These are phyloP conservation scores for Setophaga kirtlandii DNA, from an alignment of 2,113 vertebrate genomes.

Conservation along the genomic window DNA sequence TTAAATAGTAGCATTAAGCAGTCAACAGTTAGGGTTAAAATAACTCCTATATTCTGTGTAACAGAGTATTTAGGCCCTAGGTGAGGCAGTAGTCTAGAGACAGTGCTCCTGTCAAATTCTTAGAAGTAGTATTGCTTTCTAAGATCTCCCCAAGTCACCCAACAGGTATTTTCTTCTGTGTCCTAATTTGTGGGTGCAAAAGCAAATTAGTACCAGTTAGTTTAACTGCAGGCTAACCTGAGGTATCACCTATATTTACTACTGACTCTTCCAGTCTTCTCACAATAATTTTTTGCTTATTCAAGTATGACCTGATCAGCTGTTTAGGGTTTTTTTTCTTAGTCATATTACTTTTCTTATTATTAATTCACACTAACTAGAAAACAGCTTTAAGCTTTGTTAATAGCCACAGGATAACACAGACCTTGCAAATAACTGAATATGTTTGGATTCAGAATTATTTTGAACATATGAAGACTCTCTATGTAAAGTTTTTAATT, in stretches of 20 bases:
- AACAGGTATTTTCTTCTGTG: rapidly evolving
- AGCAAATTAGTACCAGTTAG: background rate
- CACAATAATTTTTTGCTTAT: background rate
- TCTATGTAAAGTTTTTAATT: background rate
- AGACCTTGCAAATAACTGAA: background rate
- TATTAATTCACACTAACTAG: background rate
- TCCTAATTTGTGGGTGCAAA: background rate
- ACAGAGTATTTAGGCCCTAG: background rate
- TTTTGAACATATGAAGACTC: background rate
- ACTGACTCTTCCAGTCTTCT: background rate
- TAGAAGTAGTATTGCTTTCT: background rate
- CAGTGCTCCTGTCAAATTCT: background rate
- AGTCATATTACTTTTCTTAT: background rate
- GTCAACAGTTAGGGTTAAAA: background rate
- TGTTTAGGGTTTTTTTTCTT: background rate
- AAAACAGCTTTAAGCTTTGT: background rate
- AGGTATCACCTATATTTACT: background rate
- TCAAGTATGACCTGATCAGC: background rate
- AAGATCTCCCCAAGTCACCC: background rate
- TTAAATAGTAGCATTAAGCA: background rate
- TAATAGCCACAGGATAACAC: background rate
- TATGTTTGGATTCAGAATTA: background rate
- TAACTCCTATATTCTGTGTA: background rate
- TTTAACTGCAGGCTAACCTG: background rate
- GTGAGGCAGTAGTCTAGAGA: background rate